Base-by-base conservation (phyloP, 2,797 vertebrate genomes). In the Thaleichthys pacificus region DNA sequence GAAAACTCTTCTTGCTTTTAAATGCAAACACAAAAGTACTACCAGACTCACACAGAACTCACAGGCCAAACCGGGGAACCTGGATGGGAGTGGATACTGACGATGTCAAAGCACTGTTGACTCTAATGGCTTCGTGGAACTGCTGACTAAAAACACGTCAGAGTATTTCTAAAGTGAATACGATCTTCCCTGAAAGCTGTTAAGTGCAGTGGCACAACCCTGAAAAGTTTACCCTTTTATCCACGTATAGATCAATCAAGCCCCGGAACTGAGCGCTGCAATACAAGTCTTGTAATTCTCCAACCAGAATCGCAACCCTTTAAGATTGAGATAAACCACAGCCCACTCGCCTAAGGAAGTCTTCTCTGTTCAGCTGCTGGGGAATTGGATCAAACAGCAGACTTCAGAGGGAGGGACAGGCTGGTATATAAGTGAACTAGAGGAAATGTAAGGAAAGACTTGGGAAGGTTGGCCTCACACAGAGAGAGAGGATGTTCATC, bases 331-430 rank as follows among this genome's bases (percentile, higher is more conserved):
- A 56, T 56, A 56, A n/a, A 56, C 19, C 42, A 56, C 51, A n/a
- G 4, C 19, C 19, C 19, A 5, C 51, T n/a, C 5, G 17, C 19
- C 17, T 17, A n/a, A 56, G 9, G 15, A 17, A 24, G 26, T 8
- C 68, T 56, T 66, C 15, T 42, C 12, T 63, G 42, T 71, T 49
- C 32, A 72, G 47, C 74, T 7, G 62, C 14, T 35, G 72, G 54
- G 56, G 42, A 47, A 54, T 26, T 66, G 60, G 61, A 61, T 42
- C 35, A 14, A 42, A 38, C 35, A 15, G 69, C 49, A 73, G 47
- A 32, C 56, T 71, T 66, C 26, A 77, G 64, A 47, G 67, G 35
- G 42, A 5, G 8, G 38, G 24, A 77, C 51, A 61, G 70, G 42
- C 19, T 28, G 14, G 38, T 22, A 68, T 17, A 66, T 60, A 32